A percentile compares a stretch with the other conserved stretches of the same genome.
These are phyloP conservation scores for Phocides pigmalion DNA, from an alignment of 1,140 invertebrate species.

Conservation along the genomic window DNA sequence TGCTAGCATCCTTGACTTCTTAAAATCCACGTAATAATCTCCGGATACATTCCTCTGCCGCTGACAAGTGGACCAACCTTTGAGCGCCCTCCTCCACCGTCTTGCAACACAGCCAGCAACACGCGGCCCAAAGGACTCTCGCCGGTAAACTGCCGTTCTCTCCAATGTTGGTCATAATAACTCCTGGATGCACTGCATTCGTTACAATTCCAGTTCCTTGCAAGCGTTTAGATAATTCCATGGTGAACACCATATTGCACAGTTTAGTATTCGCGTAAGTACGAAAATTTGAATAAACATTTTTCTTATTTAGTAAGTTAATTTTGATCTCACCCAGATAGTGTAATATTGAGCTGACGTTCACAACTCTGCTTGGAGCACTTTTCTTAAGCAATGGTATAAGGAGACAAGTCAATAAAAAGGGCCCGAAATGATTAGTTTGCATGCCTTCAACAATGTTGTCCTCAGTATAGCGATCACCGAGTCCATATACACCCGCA, in stretches of 20 bases:
- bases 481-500: constrained; percentile 85
- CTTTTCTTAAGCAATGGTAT: constrained; percentile 89
- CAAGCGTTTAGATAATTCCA: constrained; percentile 7
- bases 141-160: background rate
- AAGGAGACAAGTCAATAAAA: constrained; percentile 88
- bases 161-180: background rate
- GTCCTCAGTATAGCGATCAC: constrained; percentile 86
- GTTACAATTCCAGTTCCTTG: background rate
- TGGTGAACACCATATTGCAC: background rate
- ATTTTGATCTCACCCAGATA: constrained; percentile 87
- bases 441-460: constrained; percentile 92
- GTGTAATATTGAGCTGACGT: constrained; percentile 93
- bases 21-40: background rate
- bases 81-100: background rate
- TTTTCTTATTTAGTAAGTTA: background rate
- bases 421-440: constrained; percentile 94
- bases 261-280: constrained; percentile 7
- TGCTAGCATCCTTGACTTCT: background rate
- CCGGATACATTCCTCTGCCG: background rate
- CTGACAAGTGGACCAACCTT: background rate
- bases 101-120: background rate
- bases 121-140: background rate
- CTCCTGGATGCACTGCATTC: constrained; percentile 10
- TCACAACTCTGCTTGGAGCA: constrained; percentile 90
- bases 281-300: background rate